Evolutionary conservation across 2,797 vertebrate genomes (phyloP).

Genomic region (Botia kubotai): DNA sequence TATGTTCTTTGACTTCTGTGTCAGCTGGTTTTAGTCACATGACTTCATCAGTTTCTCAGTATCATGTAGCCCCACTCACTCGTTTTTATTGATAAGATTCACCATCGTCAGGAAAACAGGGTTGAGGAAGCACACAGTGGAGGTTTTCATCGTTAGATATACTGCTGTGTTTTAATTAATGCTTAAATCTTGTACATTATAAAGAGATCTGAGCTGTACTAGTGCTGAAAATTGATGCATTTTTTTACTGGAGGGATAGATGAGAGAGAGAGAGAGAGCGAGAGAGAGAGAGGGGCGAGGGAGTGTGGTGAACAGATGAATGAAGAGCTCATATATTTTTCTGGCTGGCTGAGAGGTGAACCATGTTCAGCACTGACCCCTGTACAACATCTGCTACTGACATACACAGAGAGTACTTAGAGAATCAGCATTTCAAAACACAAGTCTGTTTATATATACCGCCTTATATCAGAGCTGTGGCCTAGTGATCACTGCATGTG

Average conservation of each 20-base stretch:
- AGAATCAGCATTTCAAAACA: not conserved
- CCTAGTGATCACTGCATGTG: not conserved
- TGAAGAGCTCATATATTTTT: not conserved
- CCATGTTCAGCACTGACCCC: not conserved
- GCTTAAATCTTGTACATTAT: slow-evolving; percentile 83
- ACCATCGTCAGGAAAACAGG: not conserved
- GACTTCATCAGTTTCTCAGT: slow-evolving; percentile 8
- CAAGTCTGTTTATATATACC: not conserved
- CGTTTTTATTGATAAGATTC: slow-evolving; percentile 11
- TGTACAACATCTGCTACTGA: slow-evolving; percentile 15
- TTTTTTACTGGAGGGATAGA: slow-evolving; percentile 36
- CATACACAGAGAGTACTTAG: not conserved
- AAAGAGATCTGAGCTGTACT: slow-evolving; percentile 86
- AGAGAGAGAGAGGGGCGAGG: not conserved
- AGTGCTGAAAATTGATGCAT: slow-evolving; percentile 85
- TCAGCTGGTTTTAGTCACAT: slow-evolving; percentile 12
- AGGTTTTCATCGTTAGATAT: slow-evolving; percentile 86
- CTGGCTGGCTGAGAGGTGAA: slow-evolving; percentile 42
- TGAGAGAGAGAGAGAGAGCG: not conserved
- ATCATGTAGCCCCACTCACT: not conserved
- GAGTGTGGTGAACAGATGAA: slow-evolving; percentile 33
- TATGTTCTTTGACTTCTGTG: not conserved
- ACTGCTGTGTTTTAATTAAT: slow-evolving; percentile 87
- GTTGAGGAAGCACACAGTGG: slow-evolving; percentile 66
- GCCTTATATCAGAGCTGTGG: not conserved